Evolutionary conservation across 92 coral and sea anemone species (phyloP).

Genomic region (Palythoa caribaeorum): DNA sequence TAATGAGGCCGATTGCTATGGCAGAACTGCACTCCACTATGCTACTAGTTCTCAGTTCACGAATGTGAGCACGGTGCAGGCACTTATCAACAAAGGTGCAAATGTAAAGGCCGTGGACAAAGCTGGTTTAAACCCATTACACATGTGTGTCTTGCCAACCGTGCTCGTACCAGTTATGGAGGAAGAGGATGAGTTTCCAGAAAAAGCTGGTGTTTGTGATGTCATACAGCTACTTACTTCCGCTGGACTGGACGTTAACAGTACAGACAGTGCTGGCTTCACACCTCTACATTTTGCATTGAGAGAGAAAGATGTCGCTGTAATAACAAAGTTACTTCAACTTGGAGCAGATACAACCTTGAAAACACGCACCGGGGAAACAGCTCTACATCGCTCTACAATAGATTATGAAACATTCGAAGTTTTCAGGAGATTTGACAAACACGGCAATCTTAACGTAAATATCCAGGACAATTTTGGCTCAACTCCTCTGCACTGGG

Average conservation of each 20-base stretch:
- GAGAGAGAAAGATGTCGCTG: constrained; percentile 69
- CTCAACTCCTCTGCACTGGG: constrained; percentile 78
- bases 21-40: constrained; percentile 69
- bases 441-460: constrained; percentile 52
- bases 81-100: constrained; percentile 66
- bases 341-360: constrained; percentile 68
- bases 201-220: constrained; percentile 63
- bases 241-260: constrained; percentile 64
- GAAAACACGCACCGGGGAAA: constrained; percentile 63
- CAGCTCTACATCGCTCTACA: constrained; percentile 55
- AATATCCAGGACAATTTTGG: constrained; percentile 70
- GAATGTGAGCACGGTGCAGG: constrained; percentile 64
- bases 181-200: constrained; percentile 59
- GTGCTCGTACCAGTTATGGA: constrained; percentile 66
- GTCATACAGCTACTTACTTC: constrained; percentile 63
- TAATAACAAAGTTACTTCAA: constrained; percentile 59
- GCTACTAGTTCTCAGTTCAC: constrained; percentile 61
- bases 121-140: constrained; percentile 49
- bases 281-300: constrained; percentile 65
- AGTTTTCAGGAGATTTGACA: constrained; percentile 59
- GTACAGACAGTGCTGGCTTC: constrained; percentile 61
- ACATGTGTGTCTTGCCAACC: constrained; percentile 69
- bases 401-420: constrained; percentile 60
- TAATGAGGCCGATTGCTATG: constrained; percentile 62
- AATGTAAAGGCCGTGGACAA: constrained; percentile 52